phyloP scores from a whole-genome alignment of 2,797 vertebrate species.

The Coreius guichenoti region DNA sequence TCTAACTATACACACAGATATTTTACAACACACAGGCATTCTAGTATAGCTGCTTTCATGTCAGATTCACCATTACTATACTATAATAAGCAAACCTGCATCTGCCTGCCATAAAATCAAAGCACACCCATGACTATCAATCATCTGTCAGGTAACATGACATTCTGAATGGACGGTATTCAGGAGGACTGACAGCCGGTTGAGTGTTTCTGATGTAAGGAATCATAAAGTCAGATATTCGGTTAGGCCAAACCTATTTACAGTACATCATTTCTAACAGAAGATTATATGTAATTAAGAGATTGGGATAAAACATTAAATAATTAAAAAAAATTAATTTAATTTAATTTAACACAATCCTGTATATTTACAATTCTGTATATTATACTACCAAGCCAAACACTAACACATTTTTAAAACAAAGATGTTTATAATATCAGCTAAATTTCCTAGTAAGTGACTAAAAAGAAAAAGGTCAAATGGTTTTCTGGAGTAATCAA shows the following conservation, averaged over 20 bases:
- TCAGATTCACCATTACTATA: conserved; percentile 13
- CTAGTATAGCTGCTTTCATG: neutral
- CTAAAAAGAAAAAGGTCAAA: neutral
- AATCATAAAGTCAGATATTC: neutral
- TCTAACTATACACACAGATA: neutral
- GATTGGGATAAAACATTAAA: neutral
- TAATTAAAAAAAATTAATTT: neutral
- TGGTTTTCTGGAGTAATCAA: neutral
- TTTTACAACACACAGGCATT: conserved; percentile 7
- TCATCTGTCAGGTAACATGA: conserved; percentile 24
- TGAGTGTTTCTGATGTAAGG: conserved; percentile 1
- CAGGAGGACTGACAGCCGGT: neutral
- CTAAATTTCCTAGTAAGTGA: neutral
- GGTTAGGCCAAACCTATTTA: neutral
- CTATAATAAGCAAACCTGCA: conserved; percentile 13
- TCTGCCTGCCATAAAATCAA: conserved; percentile 9
- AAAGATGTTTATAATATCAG: neutral
- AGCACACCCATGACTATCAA: conserved; percentile 20
- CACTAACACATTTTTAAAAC: neutral
- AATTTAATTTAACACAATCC: neutral
- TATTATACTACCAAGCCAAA: neutral
- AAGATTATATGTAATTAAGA: neutral
- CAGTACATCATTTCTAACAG: neutral
- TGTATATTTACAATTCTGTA: neutral
- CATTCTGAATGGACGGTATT: conserved; percentile 10